Evolutionary conservation across 2,797 vertebrate species (phyloP), one percentile per base, ranked within the genome.

Genomic region (Labeo calbasu): DNA sequence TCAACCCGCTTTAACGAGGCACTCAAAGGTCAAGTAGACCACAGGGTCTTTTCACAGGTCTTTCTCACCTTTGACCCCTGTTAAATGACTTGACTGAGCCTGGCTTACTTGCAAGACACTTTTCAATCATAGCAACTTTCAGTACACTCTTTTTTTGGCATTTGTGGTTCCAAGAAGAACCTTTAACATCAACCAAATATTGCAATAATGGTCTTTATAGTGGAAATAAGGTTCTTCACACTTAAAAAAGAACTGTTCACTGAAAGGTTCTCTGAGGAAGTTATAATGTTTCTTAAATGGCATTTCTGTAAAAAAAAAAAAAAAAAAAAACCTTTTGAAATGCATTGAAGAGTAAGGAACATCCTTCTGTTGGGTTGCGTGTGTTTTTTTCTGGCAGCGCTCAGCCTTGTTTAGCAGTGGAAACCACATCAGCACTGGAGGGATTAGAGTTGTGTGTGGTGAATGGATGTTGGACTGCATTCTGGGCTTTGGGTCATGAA

Each of bases 361-460:
- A 28, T 79, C 25, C 10, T 32, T 7, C 19, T 66, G 66, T 85
- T 84, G 55, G 13, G 85, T 81, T 81, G 84, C 15, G 53, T 69
- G 81, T 71, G 89, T 90, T 90, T 86, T 32, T 36, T 48, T 15
- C 86, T 88, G 86, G 88, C 86, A 87, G 69, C 86, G 87, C 79
- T 86, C 66, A 82, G 81, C 66, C 53, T 36, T 6, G 2, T 40
- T 50, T 23, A 53, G 70, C 57, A 82, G 28, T 66, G 69, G 50
- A 80, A 76, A 79, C 70, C 85, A 89, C 90, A 90, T 92, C 90
- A 91, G 89, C 88, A 92, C 73, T 77, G 46, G 68, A 77, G 79
- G 89, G 89, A 93, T 93, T 91, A 92, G 59, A 68, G 68, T 63
- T 72, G 43, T 53, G 48, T 83, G n/a, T 28, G 28, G 50, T 75